These are phyloP conservation scores for Alethe castanea DNA, from an alignment of 2,113 vertebrate species.

Conservation along the genomic window DNA sequence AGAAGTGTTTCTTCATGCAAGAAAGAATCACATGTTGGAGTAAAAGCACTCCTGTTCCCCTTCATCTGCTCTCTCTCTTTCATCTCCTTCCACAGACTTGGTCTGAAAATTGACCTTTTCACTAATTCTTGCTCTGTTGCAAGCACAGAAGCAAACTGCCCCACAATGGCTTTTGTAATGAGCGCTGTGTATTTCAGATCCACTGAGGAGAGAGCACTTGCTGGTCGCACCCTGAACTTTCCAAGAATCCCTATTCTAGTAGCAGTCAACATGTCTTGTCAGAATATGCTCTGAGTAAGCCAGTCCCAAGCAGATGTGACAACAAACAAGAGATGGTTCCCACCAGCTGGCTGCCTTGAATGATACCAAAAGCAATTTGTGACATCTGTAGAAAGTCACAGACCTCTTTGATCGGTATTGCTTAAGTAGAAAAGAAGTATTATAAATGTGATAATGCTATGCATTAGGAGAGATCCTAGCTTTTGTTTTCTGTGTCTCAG, in stretches of 20 bases:
- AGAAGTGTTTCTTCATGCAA: neutral
- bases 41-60: neutral
- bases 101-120: neutral
- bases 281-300: neutral
- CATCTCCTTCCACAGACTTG: neutral
- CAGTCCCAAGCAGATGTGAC: neutral
- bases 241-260: neutral
- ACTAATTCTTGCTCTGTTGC: neutral
- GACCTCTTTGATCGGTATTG: neutral
- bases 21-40: neutral
- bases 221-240: neutral
- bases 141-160: neutral
- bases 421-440: neutral
- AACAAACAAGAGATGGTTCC: neutral
- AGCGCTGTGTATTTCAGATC: neutral
- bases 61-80: neutral
- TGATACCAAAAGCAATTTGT: neutral
- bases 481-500: neutral
- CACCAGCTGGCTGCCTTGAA: neutral
- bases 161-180: accelerated
- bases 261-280: neutral
- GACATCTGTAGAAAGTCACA: neutral
- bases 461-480: neutral
- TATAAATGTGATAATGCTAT: neutral
- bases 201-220: neutral